These are phyloP conservation scores for Formica selysi DNA, from an alignment of 1,140 invertebrate genomes.

Conservation along the genomic window DNA sequence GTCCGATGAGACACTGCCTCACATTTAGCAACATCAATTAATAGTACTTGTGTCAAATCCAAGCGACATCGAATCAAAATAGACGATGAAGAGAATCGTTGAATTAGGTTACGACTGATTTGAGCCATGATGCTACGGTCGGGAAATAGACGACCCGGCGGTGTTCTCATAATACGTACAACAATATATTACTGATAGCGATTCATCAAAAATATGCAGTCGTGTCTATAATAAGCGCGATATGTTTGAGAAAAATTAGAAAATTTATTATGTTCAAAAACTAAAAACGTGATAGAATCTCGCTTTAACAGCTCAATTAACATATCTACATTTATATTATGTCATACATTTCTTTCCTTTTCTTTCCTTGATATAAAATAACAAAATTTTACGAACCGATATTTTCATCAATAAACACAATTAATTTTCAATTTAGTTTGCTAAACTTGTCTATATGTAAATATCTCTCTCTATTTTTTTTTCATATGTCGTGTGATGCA, in stretches of 20 bases:
- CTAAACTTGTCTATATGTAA: background rate
- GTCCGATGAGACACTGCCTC: background rate
- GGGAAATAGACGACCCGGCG: constrained; percentile 66
- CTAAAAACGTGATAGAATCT: background rate
- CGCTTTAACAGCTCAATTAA: background rate
- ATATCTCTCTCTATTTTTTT: background rate
- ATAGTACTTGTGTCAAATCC: constrained; percentile 45
- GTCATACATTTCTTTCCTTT: background rate
- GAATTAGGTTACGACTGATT: constrained; percentile 66
- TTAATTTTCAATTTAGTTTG: background rate
- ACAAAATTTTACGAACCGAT: background rate
- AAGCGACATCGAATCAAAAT: constrained; percentile 42
- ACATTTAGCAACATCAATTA: constrained; percentile 52
- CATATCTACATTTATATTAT: background rate
- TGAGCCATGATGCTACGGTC: constrained; percentile 37
- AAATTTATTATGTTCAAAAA: background rate
- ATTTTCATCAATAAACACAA: background rate
- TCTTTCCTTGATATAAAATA: no score
- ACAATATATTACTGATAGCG: constrained; percentile 18
- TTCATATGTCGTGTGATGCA: background rate
- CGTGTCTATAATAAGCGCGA: constrained; percentile 2
- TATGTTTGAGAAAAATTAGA: constrained; percentile 1
- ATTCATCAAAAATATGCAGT: constrained; percentile 31
- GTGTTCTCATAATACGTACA: constrained; percentile 22
- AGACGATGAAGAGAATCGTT: constrained; percentile 18